Conservation (phyloP, 2,888 invertebrate species). For the Plutella xylostella region DNA sequence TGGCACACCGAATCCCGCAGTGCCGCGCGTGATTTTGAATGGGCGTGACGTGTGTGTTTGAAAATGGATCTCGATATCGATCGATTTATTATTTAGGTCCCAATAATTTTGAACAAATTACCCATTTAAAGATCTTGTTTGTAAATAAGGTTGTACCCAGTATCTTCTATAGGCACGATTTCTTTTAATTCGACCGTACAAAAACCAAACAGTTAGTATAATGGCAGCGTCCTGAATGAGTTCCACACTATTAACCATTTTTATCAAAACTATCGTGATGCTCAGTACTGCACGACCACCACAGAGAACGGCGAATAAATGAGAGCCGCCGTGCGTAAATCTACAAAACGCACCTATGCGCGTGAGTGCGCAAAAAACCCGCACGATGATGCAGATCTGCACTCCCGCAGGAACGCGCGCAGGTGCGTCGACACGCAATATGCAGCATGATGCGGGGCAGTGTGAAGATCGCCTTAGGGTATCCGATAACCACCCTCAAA, state of each 20-base stretch:
- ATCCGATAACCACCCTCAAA: too few relatives aligned
- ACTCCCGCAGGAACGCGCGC: constrained; percentile 3
- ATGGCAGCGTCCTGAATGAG: constrained; percentile 10
- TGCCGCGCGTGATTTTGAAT: background rate
- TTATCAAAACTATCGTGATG: background rate
- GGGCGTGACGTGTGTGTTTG: background rate
- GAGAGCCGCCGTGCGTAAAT: constrained; percentile 2
- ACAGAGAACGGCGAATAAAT: constrained; percentile 2
- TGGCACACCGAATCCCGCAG: background rate
- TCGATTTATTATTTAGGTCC: constrained; percentile 11
- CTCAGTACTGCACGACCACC: too few relatives aligned
- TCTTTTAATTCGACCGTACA: constrained; percentile 8
- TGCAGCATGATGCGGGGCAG: constrained; percentile 2
- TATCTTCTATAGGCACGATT: constrained; percentile 10
- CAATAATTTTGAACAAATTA: constrained; percentile 10
- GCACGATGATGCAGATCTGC: constrained; percentile 1
- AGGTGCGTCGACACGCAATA: constrained; percentile 3
- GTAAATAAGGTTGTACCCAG: constrained; percentile 11
- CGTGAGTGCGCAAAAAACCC: background rate
- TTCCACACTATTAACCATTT: constrained; percentile 5
- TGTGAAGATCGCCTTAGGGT: constrained; percentile 5
- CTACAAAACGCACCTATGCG: constrained; percentile 2
- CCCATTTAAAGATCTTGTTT: constrained; percentile 11
- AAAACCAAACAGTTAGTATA: constrained; percentile 11
- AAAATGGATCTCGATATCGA: constrained; percentile 13